A percentile compares a stretch with the other conserved stretches of the same genome.
These are phyloP conservation scores for Peromyscus nudipes DNA, from an alignment of 2,797 vertebrate genomes.

Conservation along the genomic window DNA sequence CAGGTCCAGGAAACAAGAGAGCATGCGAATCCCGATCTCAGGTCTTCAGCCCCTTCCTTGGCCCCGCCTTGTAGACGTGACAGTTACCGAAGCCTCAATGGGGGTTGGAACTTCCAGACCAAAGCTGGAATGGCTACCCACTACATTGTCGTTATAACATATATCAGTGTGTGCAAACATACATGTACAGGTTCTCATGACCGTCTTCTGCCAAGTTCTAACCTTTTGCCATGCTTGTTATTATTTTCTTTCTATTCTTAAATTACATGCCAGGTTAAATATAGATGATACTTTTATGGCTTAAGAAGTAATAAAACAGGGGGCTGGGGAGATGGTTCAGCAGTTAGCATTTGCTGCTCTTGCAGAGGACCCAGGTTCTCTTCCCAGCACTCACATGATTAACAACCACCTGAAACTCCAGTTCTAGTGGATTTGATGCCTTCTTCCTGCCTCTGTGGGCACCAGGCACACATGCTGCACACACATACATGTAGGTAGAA, in stretches of 20 bases:
- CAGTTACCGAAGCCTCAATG: no score
- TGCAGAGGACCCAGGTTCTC: neutral
- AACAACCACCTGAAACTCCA: neutral
- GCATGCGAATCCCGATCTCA: no score
- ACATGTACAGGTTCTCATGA: neutral
- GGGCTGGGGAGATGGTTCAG: neutral
- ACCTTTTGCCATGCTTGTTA: neutral
- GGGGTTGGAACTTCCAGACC: no score
- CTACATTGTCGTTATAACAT: neutral
- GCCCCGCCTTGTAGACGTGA: no score
- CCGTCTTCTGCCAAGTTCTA: neutral
- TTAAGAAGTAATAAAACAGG: neutral
- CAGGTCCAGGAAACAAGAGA: no score
- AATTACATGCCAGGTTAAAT: neutral
- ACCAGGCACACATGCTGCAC: neutral
- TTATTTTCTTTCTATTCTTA: neutral
- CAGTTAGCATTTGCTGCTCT: neutral
- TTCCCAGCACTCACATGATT: neutral
- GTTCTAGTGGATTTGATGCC: neutral
- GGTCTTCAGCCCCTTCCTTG: no score
- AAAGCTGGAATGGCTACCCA: no score
- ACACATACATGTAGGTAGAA: neutral
- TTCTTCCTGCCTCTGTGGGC: neutral
- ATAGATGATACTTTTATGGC: neutral
- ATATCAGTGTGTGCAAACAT: neutral